Conservation (phyloP, 2,888 invertebrate species). For the Papilio demoleus region DNA sequence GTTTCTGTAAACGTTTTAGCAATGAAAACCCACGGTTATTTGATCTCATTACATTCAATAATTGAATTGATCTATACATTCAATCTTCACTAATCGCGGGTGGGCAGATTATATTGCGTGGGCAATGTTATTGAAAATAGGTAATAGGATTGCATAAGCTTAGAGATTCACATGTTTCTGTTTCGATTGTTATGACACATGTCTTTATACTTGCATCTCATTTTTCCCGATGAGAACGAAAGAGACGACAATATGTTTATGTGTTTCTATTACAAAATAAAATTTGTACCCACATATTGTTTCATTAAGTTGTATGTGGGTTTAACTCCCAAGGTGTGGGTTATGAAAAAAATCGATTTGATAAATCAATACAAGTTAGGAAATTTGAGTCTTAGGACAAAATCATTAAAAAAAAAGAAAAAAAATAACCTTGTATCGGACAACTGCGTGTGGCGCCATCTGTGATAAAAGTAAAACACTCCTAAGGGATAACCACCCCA, state of each 20-base stretch:
- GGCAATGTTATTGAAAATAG: slow-evolving; percentile 1
- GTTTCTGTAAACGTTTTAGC: background rate
- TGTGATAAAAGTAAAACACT: background rate
- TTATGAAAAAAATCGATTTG: too few species aligned
- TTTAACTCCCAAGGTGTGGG: too few species aligned
- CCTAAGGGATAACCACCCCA: slow-evolving; percentile 16
- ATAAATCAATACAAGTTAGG: too few species aligned
- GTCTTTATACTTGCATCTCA: too few species aligned
- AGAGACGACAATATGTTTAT: background rate
- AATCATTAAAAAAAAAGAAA: too few species aligned
- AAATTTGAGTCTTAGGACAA: too few species aligned
- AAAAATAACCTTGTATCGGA: background rate
- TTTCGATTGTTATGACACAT: too few species aligned
- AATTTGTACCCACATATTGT: background rate
- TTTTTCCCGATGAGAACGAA: background rate
- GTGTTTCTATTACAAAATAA: too few species aligned
- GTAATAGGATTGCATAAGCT: slow-evolving; percentile 7
- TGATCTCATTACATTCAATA: background rate
- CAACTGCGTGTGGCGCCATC: background rate
- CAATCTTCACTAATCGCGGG: background rate
- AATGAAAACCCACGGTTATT: background rate
- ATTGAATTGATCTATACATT: slow-evolving; percentile 1
- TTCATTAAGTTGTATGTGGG: too few species aligned
- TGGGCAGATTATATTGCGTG: slow-evolving; percentile 4
- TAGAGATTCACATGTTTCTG: background rate